phyloP scores from a whole-genome alignment of 2,113 vertebrate species.

The Calidris pygmaea region DNA sequence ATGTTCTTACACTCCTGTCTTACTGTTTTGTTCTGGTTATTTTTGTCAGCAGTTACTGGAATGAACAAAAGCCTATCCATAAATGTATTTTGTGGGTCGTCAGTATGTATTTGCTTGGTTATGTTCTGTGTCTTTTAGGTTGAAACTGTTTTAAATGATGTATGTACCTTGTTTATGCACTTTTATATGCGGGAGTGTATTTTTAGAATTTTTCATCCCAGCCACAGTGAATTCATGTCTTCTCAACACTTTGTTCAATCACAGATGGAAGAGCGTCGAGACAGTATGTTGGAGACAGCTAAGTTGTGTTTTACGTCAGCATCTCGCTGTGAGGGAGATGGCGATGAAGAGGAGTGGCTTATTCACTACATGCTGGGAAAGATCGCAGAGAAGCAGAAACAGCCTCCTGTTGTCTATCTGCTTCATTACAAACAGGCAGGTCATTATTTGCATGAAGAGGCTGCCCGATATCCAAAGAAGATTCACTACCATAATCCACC shows the following conservation, averaged over 20 bases:
- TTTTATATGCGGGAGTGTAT: not conserved
- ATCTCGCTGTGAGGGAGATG: conserved; percentile 88
- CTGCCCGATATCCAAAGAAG: conserved; percentile 95
- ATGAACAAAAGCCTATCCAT: not conserved
- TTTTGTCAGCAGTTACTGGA: not conserved
- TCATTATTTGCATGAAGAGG: conserved; percentile 93
- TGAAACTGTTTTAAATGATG: not conserved
- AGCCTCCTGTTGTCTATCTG: conserved; percentile 84
- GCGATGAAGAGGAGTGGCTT: conserved; percentile 97
- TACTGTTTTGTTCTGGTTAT: not conserved
- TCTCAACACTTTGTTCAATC: not conserved
- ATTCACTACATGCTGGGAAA: conserved; percentile 99
- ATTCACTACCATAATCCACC: conserved; percentile 99
- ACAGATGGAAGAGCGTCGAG: conserved; percentile 90
- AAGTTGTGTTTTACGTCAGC: conserved; percentile 89
- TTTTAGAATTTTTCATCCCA: not conserved
- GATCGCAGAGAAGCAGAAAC: conserved; percentile 92
- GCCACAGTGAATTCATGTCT: not conserved
- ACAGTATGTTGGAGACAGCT: conserved; percentile 92
- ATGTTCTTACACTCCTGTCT: not conserved
- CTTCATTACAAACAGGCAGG: conserved; percentile 91
- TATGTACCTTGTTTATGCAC: not conserved
- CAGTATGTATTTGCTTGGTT: not conserved
- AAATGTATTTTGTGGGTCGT: not conserved
- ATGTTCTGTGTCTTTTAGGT: not conserved